Base-by-base conservation (phyloP, 2,797 vertebrate species). In the Liparis tanakae region DNA sequence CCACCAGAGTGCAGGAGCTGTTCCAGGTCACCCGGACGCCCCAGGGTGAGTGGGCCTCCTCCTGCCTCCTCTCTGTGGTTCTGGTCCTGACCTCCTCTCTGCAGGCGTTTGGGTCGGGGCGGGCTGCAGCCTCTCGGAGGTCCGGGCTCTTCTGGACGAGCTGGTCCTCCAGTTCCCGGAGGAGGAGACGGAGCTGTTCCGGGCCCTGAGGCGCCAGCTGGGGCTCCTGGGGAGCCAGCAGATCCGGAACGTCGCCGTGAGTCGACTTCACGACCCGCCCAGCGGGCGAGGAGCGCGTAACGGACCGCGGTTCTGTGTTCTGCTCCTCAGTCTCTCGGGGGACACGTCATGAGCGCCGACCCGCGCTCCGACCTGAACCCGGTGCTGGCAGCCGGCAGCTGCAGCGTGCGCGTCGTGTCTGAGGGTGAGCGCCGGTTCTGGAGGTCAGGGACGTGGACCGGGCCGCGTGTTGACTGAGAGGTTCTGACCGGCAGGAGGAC, bases 281-380 rank as follows among this genome's bases (percentile, higher is more conserved):
- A 2, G 20, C 20, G 15, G 13, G 13, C 34, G 14, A n/a, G 6
- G 0, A 33, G 13, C 36, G 17, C 12, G 14, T 10, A 39, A 18
- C 20, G 1, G 14, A 6, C 39, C 61, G n/a, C 51, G 7, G 2
- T 34, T 9, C 3, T 50, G 51, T 6, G 1, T 5, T 59, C 13
- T 90, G n/a, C n/a, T n/a, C n/a, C n/a, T 66, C 68, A 99, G 97
- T 94, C 98, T 48, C 88, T 98, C 61, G 97, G 97, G 10, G 97
- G 97, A 7, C 95, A 97, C 70, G 89, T 98, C 33, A 50, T 95
- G 41, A 96, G 95, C n/a, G 95, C 93, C 4, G 93, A 92, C 74
- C 92, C 94, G 54, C 95, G 95, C 68, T 98, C 96, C 0, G 97
- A 98, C 79, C 92, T 99, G 91, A 98, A 96, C 83, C 96, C 97